Conservation (phyloP, 2,888 invertebrate species). For the Eurytoma californica region DNA sequence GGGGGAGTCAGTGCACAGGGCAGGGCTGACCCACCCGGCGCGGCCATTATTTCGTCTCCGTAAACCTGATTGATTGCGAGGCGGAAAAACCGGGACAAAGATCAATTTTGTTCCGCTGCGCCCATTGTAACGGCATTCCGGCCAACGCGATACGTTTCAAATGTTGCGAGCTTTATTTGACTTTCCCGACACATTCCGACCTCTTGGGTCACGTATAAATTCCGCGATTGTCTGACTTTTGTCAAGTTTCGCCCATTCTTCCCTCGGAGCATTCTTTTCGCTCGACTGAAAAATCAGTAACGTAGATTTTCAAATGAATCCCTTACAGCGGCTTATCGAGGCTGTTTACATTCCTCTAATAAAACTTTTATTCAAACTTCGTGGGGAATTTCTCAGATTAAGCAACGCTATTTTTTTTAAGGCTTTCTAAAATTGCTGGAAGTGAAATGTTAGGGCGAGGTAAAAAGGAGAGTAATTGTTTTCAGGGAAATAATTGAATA, state of each 20-base stretch:
- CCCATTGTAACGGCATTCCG: slow-evolving; percentile 6
- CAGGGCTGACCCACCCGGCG: no score
- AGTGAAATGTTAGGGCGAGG: no score
- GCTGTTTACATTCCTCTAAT: no score
- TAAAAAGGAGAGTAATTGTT: no score
- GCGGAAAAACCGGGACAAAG: slow-evolving; percentile 1
- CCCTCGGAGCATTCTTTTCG: not conserved
- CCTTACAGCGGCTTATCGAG: no score
- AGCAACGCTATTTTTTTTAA: no score
- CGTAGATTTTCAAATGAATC: no score
- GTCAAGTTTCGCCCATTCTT: not conserved
- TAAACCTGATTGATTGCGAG: slow-evolving; percentile 24
- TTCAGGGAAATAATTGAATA: no score
- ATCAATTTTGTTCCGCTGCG: slow-evolving; percentile 24
- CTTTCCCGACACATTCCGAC: slow-evolving; percentile 13
- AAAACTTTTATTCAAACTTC: no score
- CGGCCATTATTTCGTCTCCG: slow-evolving; percentile 37
- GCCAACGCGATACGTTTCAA: slow-evolving; percentile 16
- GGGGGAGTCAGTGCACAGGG: not conserved
- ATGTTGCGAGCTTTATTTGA: slow-evolving; percentile 35
- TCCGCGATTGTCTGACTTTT: not conserved
- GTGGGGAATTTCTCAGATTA: no score
- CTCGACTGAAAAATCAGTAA: not conserved
- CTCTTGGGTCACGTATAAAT: not conserved
- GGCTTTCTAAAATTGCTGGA: no score